phyloP scores from a whole-genome alignment of 2,113 vertebrate species.

The Upupa epops region DNA sequence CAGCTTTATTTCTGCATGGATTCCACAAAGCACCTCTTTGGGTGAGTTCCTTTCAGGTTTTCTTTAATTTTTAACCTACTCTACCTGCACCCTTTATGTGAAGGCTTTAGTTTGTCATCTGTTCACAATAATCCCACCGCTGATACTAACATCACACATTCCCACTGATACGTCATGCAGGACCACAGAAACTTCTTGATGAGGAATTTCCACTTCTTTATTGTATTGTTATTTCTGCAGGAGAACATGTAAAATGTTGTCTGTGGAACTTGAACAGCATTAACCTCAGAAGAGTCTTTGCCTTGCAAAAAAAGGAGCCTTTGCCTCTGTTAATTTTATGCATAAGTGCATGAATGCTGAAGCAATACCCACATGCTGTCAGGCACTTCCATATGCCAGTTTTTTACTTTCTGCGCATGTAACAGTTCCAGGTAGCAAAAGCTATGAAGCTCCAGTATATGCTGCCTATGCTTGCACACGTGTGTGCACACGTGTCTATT shows the following conservation, averaged over 20 bases:
- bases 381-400: constrained; percentile 52
- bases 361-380: constrained; percentile 44
- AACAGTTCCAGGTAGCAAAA: constrained; percentile 28
- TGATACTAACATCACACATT: background rate
- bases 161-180: background rate
- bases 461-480: background rate
- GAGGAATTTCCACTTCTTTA: background rate
- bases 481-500: background rate
- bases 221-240: background rate
- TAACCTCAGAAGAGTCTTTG: background rate
- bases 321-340: constrained; percentile 59
- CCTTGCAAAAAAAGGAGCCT: background rate
- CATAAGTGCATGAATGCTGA: constrained; percentile 45
- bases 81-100: background rate
- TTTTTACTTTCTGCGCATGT: background rate
- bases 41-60: background rate
- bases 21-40: constrained; percentile 21
- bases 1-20: background rate
- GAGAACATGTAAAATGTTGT: background rate
- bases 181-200: background rate
- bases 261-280: background rate
- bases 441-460: background rate
- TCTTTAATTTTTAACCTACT: background rate
- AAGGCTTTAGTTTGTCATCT: background rate
- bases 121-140: background rate